Evolutionary conservation across 1,140 invertebrate genomes (phyloP), one percentile per base, ranked within the genome.

Genomic region (Choristoneura fumiferana): DNA sequence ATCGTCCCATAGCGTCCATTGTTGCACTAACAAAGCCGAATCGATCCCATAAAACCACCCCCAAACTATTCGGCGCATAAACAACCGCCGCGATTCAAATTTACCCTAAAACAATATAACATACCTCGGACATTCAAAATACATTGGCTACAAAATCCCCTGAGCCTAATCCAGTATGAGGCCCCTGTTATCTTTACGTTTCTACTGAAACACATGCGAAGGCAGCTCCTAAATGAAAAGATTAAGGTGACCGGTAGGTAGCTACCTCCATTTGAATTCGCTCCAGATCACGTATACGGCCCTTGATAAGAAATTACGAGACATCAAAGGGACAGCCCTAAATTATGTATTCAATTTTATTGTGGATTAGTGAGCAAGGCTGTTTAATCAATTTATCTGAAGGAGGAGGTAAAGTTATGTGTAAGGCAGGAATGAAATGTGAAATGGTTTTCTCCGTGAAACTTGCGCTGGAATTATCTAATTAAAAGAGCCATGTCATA

Each of bases 191-290:
- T 49, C 43, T 49, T 49, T 49, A 45, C 17, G 14, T n/a, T n/a
- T n/a, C n/a, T n/a, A n/a, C 15, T 45, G 4, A 2, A 6, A 10
- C 18, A 17, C 43, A 5, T 22, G 22, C 22, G 10, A 12, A 49
- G 43, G 43, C 22, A 45, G n/a, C 18, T 49, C 18, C 43, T 49
- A 49, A 49, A 49, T 49, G 17, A 49, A 49, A 49, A 49, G 43
- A 49, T 49, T 49, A 49, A 49, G 43, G 43, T 49, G 43, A 49
- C 43, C 43, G 43, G 40, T 43, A 40, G 39, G n/a, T n/a, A n/a
- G n/a, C 40, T 18, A 49, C 43, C 43, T n/a, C 17, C 22, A 49
- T 49, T 49, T 49, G 43, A 10, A 29, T 49, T 49, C 18, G 8
- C 17, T 29, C 6, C 17, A 49, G 22, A 49, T 49, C 43, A 49